Evolutionary conservation across 1,140 invertebrate genomes (phyloP).

Genomic region (Brachionus angularis): DNA sequence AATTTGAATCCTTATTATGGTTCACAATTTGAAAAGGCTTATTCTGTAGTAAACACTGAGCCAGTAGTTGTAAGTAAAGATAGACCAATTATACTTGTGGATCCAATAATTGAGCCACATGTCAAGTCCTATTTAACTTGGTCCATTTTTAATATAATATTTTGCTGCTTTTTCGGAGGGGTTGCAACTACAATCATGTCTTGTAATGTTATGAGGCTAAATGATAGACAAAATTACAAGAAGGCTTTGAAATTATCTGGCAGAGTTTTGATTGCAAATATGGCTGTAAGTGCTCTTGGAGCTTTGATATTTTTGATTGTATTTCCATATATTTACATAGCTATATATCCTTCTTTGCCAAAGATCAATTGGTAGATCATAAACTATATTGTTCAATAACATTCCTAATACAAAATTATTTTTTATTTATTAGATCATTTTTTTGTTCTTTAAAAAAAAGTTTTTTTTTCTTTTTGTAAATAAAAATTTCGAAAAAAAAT

Average conservation of each 20-base stretch:
- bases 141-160: slow-evolving; percentile 32
- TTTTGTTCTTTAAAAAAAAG: no score
- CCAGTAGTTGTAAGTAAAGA: slow-evolving; percentile 9
- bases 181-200: slow-evolving; percentile 30
- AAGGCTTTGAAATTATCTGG: slow-evolving; percentile 1
- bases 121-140: slow-evolving; percentile 41
- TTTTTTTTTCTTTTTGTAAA: no score
- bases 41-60: slow-evolving; percentile 28
- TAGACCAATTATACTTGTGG: slow-evolving; percentile 21
- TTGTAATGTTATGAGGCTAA: slow-evolving; percentile 32
- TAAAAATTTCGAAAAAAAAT: no score
- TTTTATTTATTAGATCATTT: no score
- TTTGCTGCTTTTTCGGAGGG: slow-evolving; percentile 33
- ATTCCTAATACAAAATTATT: no score
- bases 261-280: slow-evolving; percentile 34
- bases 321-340: slow-evolving; percentile 39
- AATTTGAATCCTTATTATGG: slow-evolving; percentile 24
- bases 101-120: slow-evolving; percentile 15
- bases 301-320: slow-evolving; percentile 30
- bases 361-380: slow-evolving; percentile 42
- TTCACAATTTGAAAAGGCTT: slow-evolving; percentile 30
- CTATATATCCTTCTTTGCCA: slow-evolving; percentile 38
- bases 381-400: no score
- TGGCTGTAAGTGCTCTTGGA: slow-evolving; percentile 37
- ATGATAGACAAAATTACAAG: slow-evolving; percentile 31